Base-by-base conservation (phyloP, 1,140 invertebrate species). In the Zelostemma sp. region DNA sequence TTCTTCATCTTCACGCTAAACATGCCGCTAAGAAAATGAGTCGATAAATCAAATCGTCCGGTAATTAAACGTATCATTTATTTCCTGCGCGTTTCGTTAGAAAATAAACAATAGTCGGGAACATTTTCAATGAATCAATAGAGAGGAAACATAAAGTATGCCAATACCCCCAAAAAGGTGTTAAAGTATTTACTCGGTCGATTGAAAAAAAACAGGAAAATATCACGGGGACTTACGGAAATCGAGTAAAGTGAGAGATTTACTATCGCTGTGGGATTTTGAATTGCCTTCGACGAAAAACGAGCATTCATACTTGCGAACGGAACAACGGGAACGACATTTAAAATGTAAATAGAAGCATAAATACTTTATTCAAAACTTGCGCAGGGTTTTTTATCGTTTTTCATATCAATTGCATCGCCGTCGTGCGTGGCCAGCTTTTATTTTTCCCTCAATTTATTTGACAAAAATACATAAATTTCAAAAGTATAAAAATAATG, bases 321-420 rank as follows among this genome's bases (percentile, higher is more conserved):
- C 47, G 61, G 63, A 61, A 74, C 50, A 73, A 73, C 54, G 46
- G 53, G 11, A 67, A 41, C 61, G 48, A 50, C 45, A 65, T 78
- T 77, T 74, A 78, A 78, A 80, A 78, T 78, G 76, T 77, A 80
- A 80, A 80, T 77, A 73, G 64, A 76, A 71, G 75, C 76, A 78
- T 76, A 78, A 78, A 78, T 78, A 77, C 78, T 77, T 77, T 77
- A 78, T 79, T 74, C 66, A 63, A 69, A 73, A 73, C 49, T 75
- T 68, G 25, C 31, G 54, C 65, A 40, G 43, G 28, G 58, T 57
- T 68, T 73, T 70, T 66, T 53, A 53, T 16, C 41, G 46, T 66
- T 61, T 68, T 70, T 53, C 56, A 70, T 58, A 54, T 58, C 68
- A 70, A 71, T 64, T 64, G 67, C 38, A 64, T 63, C 49, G 38